These are phyloP conservation scores for Malurus alboscapulatus DNA, from an alignment of 2,113 vertebrate genomes.

Conservation along the genomic window DNA sequence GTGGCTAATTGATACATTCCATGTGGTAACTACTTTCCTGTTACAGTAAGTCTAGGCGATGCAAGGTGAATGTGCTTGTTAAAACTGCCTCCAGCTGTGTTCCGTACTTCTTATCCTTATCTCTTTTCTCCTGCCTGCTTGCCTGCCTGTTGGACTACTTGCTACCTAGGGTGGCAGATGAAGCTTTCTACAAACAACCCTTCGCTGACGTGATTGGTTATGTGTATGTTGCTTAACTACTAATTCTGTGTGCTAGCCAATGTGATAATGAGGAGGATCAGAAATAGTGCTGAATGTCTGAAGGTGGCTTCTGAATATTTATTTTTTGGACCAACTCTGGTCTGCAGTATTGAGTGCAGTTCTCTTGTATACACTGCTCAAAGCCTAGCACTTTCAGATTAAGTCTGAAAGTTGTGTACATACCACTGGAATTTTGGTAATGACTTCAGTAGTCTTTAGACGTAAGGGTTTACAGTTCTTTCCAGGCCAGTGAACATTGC, in stretches of 20 bases:
- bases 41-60: not conserved
- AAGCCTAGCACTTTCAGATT: not conserved
- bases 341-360: not conserved
- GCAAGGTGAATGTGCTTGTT: not conserved
- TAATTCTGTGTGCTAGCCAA: conserved; percentile 74
- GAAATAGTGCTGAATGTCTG: not conserved
- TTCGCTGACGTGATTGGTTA: conserved; percentile 99
- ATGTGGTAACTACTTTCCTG: not conserved
- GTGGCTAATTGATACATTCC: not conserved
- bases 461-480: not conserved
- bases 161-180: conserved; percentile 97
- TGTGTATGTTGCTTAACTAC: conserved; percentile 99
- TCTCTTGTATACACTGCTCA: not conserved
- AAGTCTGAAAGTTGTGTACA: not conserved
- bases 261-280: not conserved
- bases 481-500: not conserved
- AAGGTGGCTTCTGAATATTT: not conserved
- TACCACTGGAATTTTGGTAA: not conserved
- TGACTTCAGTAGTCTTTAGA: not conserved
- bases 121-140: conserved; percentile 86
- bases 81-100: conserved; percentile 32
- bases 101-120: conserved; percentile 83
- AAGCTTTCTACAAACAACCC: conserved; percentile 99
- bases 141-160: conserved; percentile 85
- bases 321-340: not conserved